Evolutionary conservation across 2,797 vertebrate genomes (phyloP).

Genomic region (Pogoniulus pusillus): DNA sequence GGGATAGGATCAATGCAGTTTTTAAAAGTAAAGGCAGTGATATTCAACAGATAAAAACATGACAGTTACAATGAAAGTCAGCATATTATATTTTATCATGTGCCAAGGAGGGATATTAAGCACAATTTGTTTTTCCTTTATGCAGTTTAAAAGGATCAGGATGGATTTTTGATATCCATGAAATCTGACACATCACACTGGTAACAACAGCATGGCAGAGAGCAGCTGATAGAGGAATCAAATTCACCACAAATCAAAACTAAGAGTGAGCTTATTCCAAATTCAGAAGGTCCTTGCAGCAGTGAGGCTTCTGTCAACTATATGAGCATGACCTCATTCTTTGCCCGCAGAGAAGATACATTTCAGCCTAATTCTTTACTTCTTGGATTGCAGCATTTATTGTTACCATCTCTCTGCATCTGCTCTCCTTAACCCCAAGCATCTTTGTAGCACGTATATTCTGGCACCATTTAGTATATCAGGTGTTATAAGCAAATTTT

Average conservation of each 20-base stretch:
- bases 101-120: neutral
- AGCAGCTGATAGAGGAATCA: neutral
- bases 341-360: neutral
- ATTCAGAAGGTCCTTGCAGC: conserved; percentile 7
- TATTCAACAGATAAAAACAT: neutral
- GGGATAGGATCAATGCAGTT: neutral
- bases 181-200: conserved; percentile 1
- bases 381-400: neutral
- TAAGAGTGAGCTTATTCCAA: conserved; percentile 9
- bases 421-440: neutral
- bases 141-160: neutral
- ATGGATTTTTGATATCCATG: conserved; percentile 5
- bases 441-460: neutral
- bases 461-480: neutral
- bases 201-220: neutral
- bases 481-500: neutral
- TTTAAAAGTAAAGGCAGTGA: neutral
- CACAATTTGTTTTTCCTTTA: neutral
- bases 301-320: neutral
- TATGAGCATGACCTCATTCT: conserved; percentile 4
- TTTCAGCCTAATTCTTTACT: neutral
- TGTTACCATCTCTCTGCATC: neutral
- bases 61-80: neutral
- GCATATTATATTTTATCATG: neutral
- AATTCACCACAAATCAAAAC: conserved; percentile 13